Evolutionary conservation across 2,113 vertebrate genomes (phyloP), one percentile per base, ranked within the genome.

Genomic region (Brevimyrus niger): DNA sequence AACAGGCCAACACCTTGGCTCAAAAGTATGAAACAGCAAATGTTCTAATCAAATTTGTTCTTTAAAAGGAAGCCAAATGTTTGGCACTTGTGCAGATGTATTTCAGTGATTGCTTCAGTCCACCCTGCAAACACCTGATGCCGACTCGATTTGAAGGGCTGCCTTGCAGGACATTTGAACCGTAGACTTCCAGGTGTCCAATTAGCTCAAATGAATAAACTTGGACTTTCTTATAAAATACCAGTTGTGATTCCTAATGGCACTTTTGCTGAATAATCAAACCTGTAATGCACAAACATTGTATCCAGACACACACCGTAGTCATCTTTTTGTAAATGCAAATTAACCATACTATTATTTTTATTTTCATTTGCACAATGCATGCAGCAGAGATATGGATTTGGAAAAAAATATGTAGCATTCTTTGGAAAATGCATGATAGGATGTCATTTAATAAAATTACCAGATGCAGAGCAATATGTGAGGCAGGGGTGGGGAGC

Each of bases 31-130:
- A 96, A 95, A 95, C 95, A 91, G 94, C 94, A 95, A 92, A 95
- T 94, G 87, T 96, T 94, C 92, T 96, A 97, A 97, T 97, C 93
- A 96, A 93, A 95, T 96, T 94, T 94, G 95, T 94, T 95, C 96
- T 96, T 96, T 92, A 94, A 96, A 96, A 97, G 95, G 95, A 95
- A 96, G 93, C 91, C 91, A 94, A 94, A 94, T 65, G 92, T 93
- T 94, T 61, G 96, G 91, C 91, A 91, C 92, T 48, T 91, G 90
- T 92, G 92, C 95, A 96, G 95, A 96, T 96, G 95, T 95, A 93
- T 92, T 90, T 93, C 94, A 90, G 89, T 91, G 91, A 90, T 90
- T 92, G 94, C 88, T 88, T 92, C 91, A 92, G 91, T 90, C 80
- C 46, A 55, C 17, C 46, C 7, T 88, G 87, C 51, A 76, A 51